Evolutionary conservation across 1,140 invertebrate species (phyloP).

Genomic region (Euwallacea similis): DNA sequence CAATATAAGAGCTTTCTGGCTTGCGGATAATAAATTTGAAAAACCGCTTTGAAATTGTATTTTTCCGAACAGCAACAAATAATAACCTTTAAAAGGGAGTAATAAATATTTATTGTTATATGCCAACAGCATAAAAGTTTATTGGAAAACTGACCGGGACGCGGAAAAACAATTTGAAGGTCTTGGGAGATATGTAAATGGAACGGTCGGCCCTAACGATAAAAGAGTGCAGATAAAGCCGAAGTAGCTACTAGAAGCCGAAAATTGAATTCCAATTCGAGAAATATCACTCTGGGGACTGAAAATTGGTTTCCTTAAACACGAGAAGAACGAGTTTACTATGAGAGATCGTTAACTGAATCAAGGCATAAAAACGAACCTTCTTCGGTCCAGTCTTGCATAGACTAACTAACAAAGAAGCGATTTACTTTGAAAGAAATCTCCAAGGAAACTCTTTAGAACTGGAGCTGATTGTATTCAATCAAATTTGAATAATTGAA

Average conservation of each 20-base stretch:
- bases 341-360: no score
- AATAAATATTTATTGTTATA: constrained; percentile 25
- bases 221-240: constrained; percentile 21
- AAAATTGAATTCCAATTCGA: constrained; percentile 21
- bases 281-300: constrained; percentile 11
- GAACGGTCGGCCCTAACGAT: constrained; percentile 11
- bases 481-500: constrained; percentile 40
- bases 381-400: no score
- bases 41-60: not conserved
- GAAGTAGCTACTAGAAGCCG: constrained; percentile 10
- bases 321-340: not conserved
- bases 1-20: constrained; percentile 8
- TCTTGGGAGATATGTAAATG: constrained; percentile 20
- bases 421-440: no score
- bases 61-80: not conserved
- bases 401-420: no score
- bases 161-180: constrained; percentile 21
- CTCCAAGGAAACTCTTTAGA: no score
- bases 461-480: not conserved
- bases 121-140: constrained; percentile 3
- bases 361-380: no score
- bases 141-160: constrained; percentile 13
- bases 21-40: constrained; percentile 11
- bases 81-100: constrained; percentile 6
- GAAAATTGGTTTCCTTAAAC: not conserved